Conservation (phyloP, 2,888 invertebrate species). For the Hydriomena furcata region DNA sequence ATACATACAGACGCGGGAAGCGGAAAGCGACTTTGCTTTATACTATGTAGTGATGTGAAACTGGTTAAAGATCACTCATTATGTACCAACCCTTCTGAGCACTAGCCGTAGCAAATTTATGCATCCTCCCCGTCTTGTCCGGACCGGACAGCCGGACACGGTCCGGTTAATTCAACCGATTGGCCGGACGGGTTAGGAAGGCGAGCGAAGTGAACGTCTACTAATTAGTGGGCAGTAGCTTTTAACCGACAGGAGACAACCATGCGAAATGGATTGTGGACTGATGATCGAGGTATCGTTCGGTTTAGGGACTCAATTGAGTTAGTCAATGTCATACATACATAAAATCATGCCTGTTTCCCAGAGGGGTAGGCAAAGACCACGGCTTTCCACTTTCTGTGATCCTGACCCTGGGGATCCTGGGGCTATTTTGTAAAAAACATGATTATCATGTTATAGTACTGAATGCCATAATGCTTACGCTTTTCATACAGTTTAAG, state of each 20-base stretch:
- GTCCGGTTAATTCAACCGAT: slow-evolving; percentile 11
- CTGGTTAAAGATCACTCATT: slow-evolving; percentile 1
- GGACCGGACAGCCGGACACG: slow-evolving; percentile 16
- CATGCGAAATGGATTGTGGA: not conserved
- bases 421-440: too few species aligned
- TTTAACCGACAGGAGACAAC: not conserved
- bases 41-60: not conserved
- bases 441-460: too few species aligned
- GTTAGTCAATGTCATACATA: too few species aligned
- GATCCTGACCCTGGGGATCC: too few species aligned
- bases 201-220: slow-evolving; percentile 9
- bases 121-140: slow-evolving; percentile 17
- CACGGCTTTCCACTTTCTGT: too few species aligned
- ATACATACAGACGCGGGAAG: too few species aligned
- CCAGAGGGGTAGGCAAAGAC: too few species aligned
- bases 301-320: not conserved
- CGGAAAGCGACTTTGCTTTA: too few species aligned
- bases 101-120: slow-evolving; percentile 24
- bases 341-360: too few species aligned
- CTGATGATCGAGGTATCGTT: not conserved
- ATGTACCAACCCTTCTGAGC: slow-evolving; percentile 1
- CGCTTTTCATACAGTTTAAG: too few species aligned
- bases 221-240: slow-evolving; percentile 14
- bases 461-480: too few species aligned
- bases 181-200: slow-evolving; percentile 2